Percentiles rank a stretch among this genome's conserved stretches.
Evolutionary conservation across 2,888 invertebrate species (phyloP).

Genomic region (Nineta flava): DNA sequence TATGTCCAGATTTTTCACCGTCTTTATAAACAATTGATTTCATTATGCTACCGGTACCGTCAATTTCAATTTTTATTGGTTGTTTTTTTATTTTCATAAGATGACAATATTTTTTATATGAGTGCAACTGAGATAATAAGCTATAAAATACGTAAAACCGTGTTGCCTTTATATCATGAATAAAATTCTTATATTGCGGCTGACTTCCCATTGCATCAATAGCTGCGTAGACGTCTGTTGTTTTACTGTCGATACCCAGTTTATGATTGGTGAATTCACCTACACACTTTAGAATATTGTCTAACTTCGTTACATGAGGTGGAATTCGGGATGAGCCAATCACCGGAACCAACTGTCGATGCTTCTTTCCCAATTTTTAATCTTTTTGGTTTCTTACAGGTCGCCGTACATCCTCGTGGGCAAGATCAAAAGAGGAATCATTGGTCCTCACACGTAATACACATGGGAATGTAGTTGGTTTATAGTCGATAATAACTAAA

Average conservation of each 20-base stretch:
- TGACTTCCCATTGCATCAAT: neutral
- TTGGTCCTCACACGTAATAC: neutral
- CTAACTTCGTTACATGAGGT: neutral
- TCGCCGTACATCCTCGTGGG: neutral
- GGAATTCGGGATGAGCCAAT: neutral
- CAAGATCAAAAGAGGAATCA: neutral
- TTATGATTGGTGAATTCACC: neutral
- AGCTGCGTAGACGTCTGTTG: neutral
- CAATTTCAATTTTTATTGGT: neutral
- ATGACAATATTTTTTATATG: neutral
- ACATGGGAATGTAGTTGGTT: neutral
- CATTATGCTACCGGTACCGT: neutral
- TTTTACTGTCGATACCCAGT: neutral
- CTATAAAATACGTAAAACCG: neutral
- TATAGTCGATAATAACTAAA: neutral
- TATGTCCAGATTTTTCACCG: neutral
- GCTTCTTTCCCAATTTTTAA: neutral
- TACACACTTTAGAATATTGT: neutral
- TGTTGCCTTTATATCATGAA: neutral
- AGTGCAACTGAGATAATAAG: neutral
- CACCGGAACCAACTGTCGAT: neutral
- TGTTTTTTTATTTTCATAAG: neutral
- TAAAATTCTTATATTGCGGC: neutral
- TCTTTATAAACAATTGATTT: neutral
- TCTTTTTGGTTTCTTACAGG: neutral